phyloP scores from a whole-genome alignment of 2,797 vertebrate genomes.

The Chelmon rostratus region DNA sequence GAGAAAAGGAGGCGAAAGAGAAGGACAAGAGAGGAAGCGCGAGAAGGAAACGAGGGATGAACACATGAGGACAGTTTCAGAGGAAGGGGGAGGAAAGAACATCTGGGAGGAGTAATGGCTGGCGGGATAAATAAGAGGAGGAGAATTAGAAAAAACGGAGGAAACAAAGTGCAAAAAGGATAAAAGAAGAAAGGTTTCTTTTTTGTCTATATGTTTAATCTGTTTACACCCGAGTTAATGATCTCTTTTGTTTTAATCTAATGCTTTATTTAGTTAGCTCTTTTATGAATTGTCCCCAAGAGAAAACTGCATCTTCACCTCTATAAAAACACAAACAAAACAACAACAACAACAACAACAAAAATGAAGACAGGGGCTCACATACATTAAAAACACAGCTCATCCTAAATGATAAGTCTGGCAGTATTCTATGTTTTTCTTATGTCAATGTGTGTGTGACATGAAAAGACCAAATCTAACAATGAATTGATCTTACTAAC shows the following conservation, averaged over 20 bases:
- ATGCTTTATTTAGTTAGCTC: constrained; percentile 2
- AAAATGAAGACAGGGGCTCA: not conserved
- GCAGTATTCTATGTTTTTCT: not conserved
- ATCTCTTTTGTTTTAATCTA: constrained; percentile 9
- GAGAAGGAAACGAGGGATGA: constrained; percentile 18
- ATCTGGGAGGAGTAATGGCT: constrained; percentile 2
- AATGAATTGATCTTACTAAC: not conserved
- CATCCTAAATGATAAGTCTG: not conserved
- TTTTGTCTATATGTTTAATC: constrained; percentile 3
- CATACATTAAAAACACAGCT: not conserved
- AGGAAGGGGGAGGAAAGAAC: constrained; percentile 20
- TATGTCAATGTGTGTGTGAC: not conserved
- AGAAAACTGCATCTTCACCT: not conserved
- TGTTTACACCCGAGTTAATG: not conserved
- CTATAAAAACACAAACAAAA: not conserved
- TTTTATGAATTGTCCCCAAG: not conserved
- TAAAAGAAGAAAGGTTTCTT: constrained; percentile 8
- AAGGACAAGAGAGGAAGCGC: constrained; percentile 48
- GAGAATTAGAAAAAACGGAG: not conserved
- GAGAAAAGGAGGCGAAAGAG: not conserved
- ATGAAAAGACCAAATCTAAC: not conserved
- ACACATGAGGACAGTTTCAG: constrained; percentile 28
- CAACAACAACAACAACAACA: not conserved
- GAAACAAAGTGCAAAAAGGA: not conserved
- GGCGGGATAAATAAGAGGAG: constrained; percentile 5